A percentile compares a stretch with the other conserved stretches of the same genome.
Conservation (phyloP, 1,140 invertebrate genomes). For the Cylas formicarius region DNA sequence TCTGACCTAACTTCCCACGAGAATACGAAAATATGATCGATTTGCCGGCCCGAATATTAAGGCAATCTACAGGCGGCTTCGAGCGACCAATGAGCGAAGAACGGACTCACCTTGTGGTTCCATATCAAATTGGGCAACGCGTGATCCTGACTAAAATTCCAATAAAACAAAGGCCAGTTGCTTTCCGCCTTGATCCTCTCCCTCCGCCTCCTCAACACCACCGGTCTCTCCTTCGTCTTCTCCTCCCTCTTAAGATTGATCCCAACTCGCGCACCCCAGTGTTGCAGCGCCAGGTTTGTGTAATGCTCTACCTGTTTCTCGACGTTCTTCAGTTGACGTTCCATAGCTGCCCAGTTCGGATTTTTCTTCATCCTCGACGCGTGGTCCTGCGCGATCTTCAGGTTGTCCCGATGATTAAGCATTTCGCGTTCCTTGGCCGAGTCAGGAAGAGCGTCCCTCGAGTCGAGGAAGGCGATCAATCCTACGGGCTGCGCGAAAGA, state of each 20-base stretch:
- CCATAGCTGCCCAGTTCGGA: constrained; percentile 61
- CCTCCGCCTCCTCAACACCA: constrained; percentile 82
- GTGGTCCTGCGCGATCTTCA: constrained; percentile 87
- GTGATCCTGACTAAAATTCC: constrained; percentile 93
- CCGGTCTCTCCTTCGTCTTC: constrained; percentile 63
- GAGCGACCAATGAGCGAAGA: too few relatives aligned
- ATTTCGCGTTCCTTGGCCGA: constrained; percentile 55
- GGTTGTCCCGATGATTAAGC: constrained; percentile 84
- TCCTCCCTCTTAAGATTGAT: constrained; percentile 57
- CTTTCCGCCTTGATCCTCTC: constrained; percentile 86
- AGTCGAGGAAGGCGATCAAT: constrained; percentile 84
- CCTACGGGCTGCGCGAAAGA: constrained; percentile 71
- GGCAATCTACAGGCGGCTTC: too few relatives aligned
- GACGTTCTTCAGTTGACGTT: constrained; percentile 65
- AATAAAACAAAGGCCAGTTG: constrained; percentile 94
- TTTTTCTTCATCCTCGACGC: constrained; percentile 56
- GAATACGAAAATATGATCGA: too few relatives aligned
- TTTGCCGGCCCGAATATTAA: too few relatives aligned
- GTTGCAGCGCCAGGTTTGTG: constrained; percentile 70
- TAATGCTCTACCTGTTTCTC: constrained; percentile 72
- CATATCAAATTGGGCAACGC: constrained; percentile 94
- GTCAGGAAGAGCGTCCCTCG: constrained; percentile 75
- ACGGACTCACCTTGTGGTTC: constrained; percentile 80
- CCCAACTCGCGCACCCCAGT: constrained; percentile 79
- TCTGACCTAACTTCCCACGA: too few relatives aligned